Percentiles rank a stretch among this genome's conserved stretches.
phyloP scores from a whole-genome alignment of 92 coral and sea anemone genomes.

The Pocillopora meandrina region DNA sequence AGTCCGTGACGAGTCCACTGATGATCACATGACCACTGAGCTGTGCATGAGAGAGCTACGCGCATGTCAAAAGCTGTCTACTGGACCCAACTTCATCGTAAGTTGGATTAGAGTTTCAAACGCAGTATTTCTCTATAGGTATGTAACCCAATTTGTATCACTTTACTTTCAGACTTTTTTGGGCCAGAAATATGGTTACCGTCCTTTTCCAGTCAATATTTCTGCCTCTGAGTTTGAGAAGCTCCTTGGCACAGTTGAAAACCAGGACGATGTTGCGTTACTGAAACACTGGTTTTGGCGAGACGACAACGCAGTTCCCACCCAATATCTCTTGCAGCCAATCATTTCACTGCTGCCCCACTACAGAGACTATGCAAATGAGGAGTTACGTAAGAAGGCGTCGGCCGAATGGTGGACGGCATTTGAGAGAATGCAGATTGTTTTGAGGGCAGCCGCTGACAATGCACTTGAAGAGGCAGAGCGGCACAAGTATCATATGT shows the following conservation, averaged over 20 bases:
- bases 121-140: background rate
- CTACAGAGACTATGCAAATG: conserved; percentile 68
- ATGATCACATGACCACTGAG: conserved; percentile 90
- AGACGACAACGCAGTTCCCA: conserved; percentile 80
- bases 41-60: conserved; percentile 83
- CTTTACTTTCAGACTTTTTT: conserved; percentile 72
- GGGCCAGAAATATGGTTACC: conserved; percentile 93
- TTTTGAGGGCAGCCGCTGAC: conserved; percentile 71
- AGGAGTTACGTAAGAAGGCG: conserved; percentile 74
- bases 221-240: conserved; percentile 65
- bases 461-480: conserved; percentile 56
- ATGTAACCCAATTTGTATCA: background rate
- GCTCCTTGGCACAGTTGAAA: conserved; percentile 52
- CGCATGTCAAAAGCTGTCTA: conserved; percentile 87
- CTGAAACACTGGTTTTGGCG: conserved; percentile 71
- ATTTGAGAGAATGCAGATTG: conserved; percentile 81
- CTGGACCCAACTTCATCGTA: conserved; percentile 90
- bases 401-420: conserved; percentile 83
- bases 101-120: background rate
- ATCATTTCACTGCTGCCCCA: conserved; percentile 71
- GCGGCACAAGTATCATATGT: conserved; percentile 79
- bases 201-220: conserved; percentile 83
- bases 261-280: conserved; percentile 49
- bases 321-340: conserved; percentile 81
- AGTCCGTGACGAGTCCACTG: conserved; percentile 90